Evolutionary conservation across 1,140 invertebrate genomes (phyloP).

Genomic region (Heliconius hewitsoni): DNA sequence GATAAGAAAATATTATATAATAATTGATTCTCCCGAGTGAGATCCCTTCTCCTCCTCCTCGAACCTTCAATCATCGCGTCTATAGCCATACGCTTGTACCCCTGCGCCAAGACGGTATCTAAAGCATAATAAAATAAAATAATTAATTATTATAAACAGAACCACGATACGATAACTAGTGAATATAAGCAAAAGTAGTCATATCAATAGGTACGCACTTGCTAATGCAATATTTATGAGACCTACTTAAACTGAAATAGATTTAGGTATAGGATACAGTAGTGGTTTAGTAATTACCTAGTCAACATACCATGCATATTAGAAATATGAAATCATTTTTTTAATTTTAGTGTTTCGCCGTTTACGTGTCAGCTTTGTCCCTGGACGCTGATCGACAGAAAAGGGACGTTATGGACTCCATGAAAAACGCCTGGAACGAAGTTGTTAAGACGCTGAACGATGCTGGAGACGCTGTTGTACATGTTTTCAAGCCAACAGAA

Average conservation of each 20-base stretch:
- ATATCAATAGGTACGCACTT: background rate
- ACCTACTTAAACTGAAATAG: background rate
- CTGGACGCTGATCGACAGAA: conserved; percentile 45
- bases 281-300: background rate
- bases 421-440: conserved; percentile 71
- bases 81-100: too few species aligned
- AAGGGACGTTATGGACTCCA: conserved; percentile 69
- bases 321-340: background rate
- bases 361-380: conserved; percentile 44
- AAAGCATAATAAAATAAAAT: background rate
- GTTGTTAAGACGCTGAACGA: conserved; percentile 62
- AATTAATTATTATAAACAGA: background rate
- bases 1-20: too few species aligned
- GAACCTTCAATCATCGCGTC: too few species aligned
- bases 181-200: background rate
- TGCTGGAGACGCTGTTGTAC: conserved; percentile 65
- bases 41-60: too few species aligned
- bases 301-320: background rate
- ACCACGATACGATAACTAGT: background rate
- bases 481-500: conserved; percentile 72
- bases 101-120: background rate
- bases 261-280: background rate
- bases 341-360: conserved; percentile 49
- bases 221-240: conserved; percentile 1
- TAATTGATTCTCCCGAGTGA: too few species aligned